phyloP scores from a whole-genome alignment of 2,797 vertebrate genomes.

The Cynopterus sphinx region DNA sequence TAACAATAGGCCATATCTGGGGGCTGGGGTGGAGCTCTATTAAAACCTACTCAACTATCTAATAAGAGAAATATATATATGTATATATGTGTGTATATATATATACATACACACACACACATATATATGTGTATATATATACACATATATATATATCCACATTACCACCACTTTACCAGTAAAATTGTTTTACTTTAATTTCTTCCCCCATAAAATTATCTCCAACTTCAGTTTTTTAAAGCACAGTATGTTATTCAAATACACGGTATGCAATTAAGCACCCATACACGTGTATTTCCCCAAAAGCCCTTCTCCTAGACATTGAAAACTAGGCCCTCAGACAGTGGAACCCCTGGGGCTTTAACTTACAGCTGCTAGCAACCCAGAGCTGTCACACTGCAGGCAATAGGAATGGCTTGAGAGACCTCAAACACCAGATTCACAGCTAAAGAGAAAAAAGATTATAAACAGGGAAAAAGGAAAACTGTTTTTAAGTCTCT shows the following conservation, averaged over 20 bases:
- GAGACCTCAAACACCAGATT: conserved; percentile 13
- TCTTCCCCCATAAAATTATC: conserved; percentile 8
- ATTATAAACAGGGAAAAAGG: conserved; percentile 17
- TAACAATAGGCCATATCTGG: background rate
- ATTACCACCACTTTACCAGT: background rate
- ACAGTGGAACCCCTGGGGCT: background rate
- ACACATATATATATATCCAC: background rate
- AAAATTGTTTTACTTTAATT: background rate
- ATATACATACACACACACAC: no score
- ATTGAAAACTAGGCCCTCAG: conserved; percentile 30
- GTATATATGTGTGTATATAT: no score
- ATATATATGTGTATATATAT: no score
- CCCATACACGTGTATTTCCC: background rate
- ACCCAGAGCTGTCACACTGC: conserved; percentile 52
- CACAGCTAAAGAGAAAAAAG: conserved; percentile 44
- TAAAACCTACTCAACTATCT: conserved; percentile 22
- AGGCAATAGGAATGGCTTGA: conserved; percentile 10
- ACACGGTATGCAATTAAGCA: conserved; percentile 4
- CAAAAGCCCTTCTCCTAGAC: background rate
- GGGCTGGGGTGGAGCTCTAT: background rate
- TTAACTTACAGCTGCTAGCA: background rate
- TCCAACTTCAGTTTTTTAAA: conserved; percentile 50
- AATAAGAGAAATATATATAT: background rate
- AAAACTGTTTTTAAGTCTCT: conserved; percentile 35
- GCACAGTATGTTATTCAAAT: conserved; percentile 11